Conservation (phyloP, 2,888 invertebrate genomes). For the Hedya salicella region DNA sequence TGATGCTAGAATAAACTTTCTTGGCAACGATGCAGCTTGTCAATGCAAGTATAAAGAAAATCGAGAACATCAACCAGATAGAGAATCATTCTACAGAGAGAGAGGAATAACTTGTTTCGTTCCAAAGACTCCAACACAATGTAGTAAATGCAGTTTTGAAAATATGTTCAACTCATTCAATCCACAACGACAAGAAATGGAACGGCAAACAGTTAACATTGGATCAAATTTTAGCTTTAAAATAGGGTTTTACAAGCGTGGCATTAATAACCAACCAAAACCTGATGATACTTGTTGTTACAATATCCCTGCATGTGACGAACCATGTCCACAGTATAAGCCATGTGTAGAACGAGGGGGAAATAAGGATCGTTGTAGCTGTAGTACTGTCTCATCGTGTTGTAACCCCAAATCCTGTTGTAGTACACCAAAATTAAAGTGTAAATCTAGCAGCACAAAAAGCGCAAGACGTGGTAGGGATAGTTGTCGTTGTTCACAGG, state of each 20-base stretch:
- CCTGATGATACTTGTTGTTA: neutral
- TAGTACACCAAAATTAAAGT: neutral
- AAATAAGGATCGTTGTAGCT: no score
- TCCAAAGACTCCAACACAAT: neutral
- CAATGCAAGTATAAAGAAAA: constrained; percentile 13
- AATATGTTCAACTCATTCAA: neutral
- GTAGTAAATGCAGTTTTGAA: neutral
- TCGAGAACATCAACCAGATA: constrained; percentile 3
- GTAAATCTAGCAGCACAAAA: neutral
- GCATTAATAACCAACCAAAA: neutral
- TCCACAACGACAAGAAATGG: neutral
- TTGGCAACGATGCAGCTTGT: constrained; percentile 9
- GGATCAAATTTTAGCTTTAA: constrained; percentile 31
- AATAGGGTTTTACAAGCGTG: constrained; percentile 10
- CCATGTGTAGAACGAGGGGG: neutral
- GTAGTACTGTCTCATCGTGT: no score
- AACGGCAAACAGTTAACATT: constrained; percentile 9
- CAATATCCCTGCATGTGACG: neutral
- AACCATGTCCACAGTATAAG: neutral
- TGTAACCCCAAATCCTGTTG: neutral
- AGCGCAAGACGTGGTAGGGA: neutral
- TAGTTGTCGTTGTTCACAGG: neutral
- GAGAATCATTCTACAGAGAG: constrained; percentile 8
- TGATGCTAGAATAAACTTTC: neutral
- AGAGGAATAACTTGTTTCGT: constrained; percentile 13